Evolutionary conservation across 2,888 invertebrate genomes (phyloP), one percentile per base, ranked within the genome.

Genomic region (Asteroscopus sphinx): DNA sequence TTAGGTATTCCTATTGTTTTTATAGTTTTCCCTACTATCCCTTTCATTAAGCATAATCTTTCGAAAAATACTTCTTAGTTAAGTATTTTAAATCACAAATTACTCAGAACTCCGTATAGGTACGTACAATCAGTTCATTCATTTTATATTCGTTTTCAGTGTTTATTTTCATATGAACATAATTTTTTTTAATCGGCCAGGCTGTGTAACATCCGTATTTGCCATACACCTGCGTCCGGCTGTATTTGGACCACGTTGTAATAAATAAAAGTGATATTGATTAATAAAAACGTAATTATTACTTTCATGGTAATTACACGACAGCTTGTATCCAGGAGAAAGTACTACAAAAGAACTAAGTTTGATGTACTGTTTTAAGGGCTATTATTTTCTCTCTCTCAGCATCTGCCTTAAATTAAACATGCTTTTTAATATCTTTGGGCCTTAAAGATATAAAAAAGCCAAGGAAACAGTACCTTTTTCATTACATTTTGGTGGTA

Each of bases 191-290:
- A 78, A 85, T 81, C 83, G 83, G 78, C 77, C 78, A 79, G 81
- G 74, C 81, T 79, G 81, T 76, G 77, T 79, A 81, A 82, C 88
- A 83, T 90, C 87, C 88, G 86, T 81, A 76, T 85, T 77, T 73
- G 71, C 76, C 69, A 77, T 77, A 81, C 93, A 93, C 91, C 92
- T 93, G 92, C 92, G 85, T 92, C 93, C 93, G 92, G 89, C 84
- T 80, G 71, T 85, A 86, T 88, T 89, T 87, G 82, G 86, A 82
- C 83, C 84, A 82, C 73, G 76, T 66, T 73, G 78, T 81, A 81
- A 85, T 87, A 86, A 86, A 88, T 84, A 85, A 84, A 80, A 78
- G 76, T 76, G 73, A 76, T 80, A 81, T 77, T 74, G 78, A 80
- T 81, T 80, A 79, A 80, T 79, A 81, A 76, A 75, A 78, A 76